Conservation (phyloP, 1,140 invertebrate species). For the Drosophila kepulauana region DNA sequence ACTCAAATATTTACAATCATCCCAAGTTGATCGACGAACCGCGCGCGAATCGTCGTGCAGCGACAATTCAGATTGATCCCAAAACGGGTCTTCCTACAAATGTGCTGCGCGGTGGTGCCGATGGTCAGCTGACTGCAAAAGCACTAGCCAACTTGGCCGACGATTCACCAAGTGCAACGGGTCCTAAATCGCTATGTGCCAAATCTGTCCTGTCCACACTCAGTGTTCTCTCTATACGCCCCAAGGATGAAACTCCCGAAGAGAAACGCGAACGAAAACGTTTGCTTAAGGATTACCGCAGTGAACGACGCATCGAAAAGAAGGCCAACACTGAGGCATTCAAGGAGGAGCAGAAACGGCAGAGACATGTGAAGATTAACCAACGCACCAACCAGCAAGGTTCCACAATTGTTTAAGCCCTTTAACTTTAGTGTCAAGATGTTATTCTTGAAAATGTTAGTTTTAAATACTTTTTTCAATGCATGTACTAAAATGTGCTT, state of each 20-base stretch:
- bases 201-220: constrained; percentile 90
- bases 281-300: constrained; percentile 92
- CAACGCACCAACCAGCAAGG: constrained; percentile 90
- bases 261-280: constrained; percentile 93
- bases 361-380: constrained; percentile 92
- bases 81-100: constrained; percentile 91
- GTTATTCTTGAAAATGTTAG: constrained; percentile 12
- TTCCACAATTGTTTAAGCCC: constrained; percentile 87
- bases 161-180: constrained; percentile 84
- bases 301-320: constrained; percentile 93
- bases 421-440: constrained; percentile 19
- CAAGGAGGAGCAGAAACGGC: constrained; percentile 94
- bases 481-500: background rate
- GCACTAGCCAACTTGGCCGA: constrained; percentile 89
- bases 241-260: constrained; percentile 93
- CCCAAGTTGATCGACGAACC: constrained; percentile 94
- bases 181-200: constrained; percentile 86
- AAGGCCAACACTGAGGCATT: constrained; percentile 95
- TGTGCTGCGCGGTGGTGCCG: constrained; percentile 86
- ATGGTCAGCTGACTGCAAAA: constrained; percentile 88
- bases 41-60: constrained; percentile 85
- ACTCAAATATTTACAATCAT: constrained; percentile 96
- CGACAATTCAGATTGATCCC: constrained; percentile 89
- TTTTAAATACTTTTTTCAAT: constrained; percentile 5
- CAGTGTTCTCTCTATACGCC: constrained; percentile 90